Base-by-base conservation (phyloP, 2,113 vertebrate species). In the Arizona elegans region DNA sequence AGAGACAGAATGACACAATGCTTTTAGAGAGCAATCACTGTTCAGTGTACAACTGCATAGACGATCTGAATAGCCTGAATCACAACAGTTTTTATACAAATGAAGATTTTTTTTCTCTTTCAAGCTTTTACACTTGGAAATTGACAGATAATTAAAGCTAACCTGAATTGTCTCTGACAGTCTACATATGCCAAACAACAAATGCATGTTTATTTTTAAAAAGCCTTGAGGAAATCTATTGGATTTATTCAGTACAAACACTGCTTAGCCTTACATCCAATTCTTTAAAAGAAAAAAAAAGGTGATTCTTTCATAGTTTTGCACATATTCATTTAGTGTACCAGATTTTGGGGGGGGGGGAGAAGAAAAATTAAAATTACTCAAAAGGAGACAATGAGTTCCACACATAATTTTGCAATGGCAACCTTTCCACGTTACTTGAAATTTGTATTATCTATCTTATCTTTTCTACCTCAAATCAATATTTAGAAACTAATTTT, bases 341-440 rank as follows among this genome's bases (percentile, higher is more conserved):
- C 11, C 38, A 93, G 52, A 58, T 91, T 47, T 3, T 0, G 43
- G 43, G 43, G 3, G 29, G 29, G 24, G 10, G 5, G 0, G 50
- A 26, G 43, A 6, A 43, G 50, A 90, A 87, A 56, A 86, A 90
- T 29, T 38, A 17, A 55, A 90, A 53, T 38, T 12, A 38, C n/a
- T 23, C 47, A 85, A 92, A 92, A 58, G 75, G 38, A 88, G 47
- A n/a, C 59, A 94, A 81, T 52, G 2, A 10, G 54, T 75, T 54
- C 12, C 38, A 7, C 24, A 3, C 0, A 65, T 91, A 26, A 81
- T 17, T 0, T 1, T 0, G 56, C 43, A 50, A n/a, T 43, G 86
- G 3, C 62, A 91, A 0, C 1, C 0, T 2, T 52, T 29, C 23
- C 43, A 62, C 47, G 29, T 54, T 29, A 0, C 29, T 0, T 47